These are phyloP conservation scores for Colletes collaris DNA, from an alignment of 2,888 invertebrate genomes.

Conservation along the genomic window DNA sequence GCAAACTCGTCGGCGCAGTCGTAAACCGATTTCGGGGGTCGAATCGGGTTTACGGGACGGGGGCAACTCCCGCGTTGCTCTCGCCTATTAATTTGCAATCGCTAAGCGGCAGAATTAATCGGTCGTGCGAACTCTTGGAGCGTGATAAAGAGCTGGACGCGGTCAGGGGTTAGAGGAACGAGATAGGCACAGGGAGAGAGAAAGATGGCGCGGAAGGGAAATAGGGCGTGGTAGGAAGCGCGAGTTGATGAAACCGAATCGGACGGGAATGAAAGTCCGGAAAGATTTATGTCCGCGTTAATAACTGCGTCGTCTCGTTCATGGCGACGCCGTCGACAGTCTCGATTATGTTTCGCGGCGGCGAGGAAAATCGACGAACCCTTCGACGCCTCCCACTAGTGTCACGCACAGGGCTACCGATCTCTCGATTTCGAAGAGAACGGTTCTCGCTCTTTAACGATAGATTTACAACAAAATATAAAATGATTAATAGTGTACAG, in stretches of 20 bases:
- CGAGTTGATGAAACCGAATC: conserved; percentile 41
- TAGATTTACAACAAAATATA: no score
- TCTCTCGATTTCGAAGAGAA: no score
- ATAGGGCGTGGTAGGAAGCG: not conserved
- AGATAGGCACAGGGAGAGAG: not conserved
- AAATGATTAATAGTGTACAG: no score
- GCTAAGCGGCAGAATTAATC: conserved; percentile 33
- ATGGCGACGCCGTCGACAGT: conserved; percentile 28
- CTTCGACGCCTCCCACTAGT: not conserved
- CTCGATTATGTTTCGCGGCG: conserved; percentile 34
- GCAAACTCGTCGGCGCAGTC: conserved; percentile 43
- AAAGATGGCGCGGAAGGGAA: not conserved
- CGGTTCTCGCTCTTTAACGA: no score
- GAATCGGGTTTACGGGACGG: conserved; percentile 28
- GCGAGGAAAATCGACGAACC: conserved; percentile 41
- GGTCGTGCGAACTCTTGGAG: conserved; percentile 45
- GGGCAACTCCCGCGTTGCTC: not conserved
- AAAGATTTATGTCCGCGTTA: conserved; percentile 48
- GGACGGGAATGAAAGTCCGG: conserved; percentile 43
- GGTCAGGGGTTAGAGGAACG: conserved; percentile 7
- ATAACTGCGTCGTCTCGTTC: conserved; percentile 38
- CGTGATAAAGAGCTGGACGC: conserved; percentile 51
- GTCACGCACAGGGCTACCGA: no score
- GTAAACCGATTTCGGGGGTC: conserved; percentile 48
- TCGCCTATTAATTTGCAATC: conserved; percentile 56